Evolutionary conservation across 2,113 vertebrate genomes (phyloP).

Genomic region (Mixornis gularis): DNA sequence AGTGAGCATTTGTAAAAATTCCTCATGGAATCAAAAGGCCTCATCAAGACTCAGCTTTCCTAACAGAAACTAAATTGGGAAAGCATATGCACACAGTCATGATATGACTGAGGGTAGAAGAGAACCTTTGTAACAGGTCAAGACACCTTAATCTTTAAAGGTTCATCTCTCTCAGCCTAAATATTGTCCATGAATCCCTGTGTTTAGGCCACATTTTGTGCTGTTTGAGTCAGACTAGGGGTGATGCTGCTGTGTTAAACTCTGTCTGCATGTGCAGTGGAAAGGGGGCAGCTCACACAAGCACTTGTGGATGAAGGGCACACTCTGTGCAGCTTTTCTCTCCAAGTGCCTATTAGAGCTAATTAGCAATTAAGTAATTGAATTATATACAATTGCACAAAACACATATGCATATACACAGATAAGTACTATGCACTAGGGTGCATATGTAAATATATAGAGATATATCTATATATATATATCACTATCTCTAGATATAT

Average conservation of each 20-base stretch:
- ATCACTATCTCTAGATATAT: background rate
- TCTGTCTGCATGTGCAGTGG: background rate
- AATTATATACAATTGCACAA: background rate
- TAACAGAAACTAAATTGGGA: background rate
- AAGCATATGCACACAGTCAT: background rate
- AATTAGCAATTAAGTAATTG: slow-evolving; percentile 16
- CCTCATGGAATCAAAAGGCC: background rate
- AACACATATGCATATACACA: background rate
- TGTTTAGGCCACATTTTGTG: background rate
- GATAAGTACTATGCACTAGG: background rate
- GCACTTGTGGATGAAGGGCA: background rate
- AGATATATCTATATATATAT: background rate
- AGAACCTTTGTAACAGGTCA: background rate
- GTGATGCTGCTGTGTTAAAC: background rate
- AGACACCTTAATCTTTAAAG: background rate
- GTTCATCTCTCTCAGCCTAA: background rate
- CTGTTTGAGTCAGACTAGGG: background rate
- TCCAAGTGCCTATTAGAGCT: background rate
- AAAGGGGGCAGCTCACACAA: background rate
- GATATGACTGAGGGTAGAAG: background rate
- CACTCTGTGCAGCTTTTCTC: background rate
- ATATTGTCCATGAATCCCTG: background rate
- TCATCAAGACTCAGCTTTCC: background rate
- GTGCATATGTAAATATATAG: background rate
- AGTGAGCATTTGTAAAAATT: background rate